Percentiles rank a stretch among this genome's conserved stretches.
Conservation (phyloP, 2,888 invertebrate species). For the Acleris emargana region DNA sequence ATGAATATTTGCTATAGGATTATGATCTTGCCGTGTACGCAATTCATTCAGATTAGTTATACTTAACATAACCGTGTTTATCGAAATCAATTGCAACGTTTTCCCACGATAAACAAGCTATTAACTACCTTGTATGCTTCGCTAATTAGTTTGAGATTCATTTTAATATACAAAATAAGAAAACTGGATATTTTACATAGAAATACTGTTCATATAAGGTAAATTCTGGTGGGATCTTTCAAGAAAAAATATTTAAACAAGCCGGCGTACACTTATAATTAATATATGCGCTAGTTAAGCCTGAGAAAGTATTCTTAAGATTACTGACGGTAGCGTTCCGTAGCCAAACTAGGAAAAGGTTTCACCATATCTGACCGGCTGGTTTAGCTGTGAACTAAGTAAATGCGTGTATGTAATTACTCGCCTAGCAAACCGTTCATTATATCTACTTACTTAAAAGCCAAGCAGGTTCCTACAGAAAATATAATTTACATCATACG, state of each 20-base stretch:
- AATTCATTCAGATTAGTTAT: slow-evolving; percentile 16
- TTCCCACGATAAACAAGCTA: not conserved
- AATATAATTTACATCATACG: too few species aligned
- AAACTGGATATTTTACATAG: too few species aligned
- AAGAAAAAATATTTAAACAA: slow-evolving; percentile 17
- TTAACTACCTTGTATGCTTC: too few species aligned
- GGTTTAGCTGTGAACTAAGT: too few species aligned
- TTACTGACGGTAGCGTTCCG: not conserved
- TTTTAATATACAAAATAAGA: too few species aligned
- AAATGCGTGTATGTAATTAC: too few species aligned
- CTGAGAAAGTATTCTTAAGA: slow-evolving; percentile 1
- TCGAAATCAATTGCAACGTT: not conserved
- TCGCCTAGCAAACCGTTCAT: too few species aligned
- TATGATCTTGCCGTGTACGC: slow-evolving; percentile 2
- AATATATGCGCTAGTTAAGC: slow-evolving; percentile 9
- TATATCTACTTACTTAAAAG: too few species aligned
- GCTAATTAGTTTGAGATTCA: too few species aligned
- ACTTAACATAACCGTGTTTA: not conserved
- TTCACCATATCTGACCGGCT: too few species aligned
- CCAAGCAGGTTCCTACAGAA: too few species aligned
- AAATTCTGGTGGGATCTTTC: slow-evolving; percentile 2
- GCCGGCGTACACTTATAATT: not conserved
- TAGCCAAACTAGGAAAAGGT: not conserved
- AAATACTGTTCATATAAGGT: too few species aligned
- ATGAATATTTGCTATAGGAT: not conserved